Evolutionary conservation across 2,113 vertebrate species (phyloP), one percentile per base, ranked within the genome.

Genomic region (Hirundichthys speculiger): DNA sequence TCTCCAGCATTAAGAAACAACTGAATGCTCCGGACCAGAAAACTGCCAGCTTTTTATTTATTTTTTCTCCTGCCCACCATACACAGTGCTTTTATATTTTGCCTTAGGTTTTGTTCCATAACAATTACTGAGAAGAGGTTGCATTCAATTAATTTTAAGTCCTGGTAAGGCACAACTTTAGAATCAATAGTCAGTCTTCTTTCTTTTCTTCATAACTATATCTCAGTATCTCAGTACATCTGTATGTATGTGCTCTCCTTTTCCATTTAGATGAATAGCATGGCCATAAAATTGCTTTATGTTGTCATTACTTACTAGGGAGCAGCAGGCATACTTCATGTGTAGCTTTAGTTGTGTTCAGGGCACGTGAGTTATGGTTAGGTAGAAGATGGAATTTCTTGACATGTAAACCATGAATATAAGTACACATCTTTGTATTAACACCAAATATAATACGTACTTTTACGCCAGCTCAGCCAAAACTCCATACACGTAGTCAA

Each of bases 271-370:
- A 51, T 75, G 85, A 86, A 73, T 88, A 70, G 61, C 73, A 57
- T 42, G 66, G 73, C 64, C 25, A 67, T 90, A 92, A 91, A 91
- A 87, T 74, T 84, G 68, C 72, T 91, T 91, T 90, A 91, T 85
- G 89, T 86, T 87, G 83, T 87, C 88, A 91, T 93, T 89, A 91
- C 89, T 91, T 90, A 91, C 61, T 52, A 14, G 45, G 46, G 58
- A 79, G 58, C 68, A 64, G 79, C 49, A 77, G 67, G 53, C 38
- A 18, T 71, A 56, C 71, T 69, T 81, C 75, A 77, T 34, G 16
- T 68, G 51, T 68, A 61, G 54, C 15, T n/a, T 18, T 25, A 25
- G 59, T 53, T 45, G 54, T n/a, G 6, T 66, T 84, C 41, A 55
- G 68, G 60, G 67, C 22, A 34, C 8, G n/a, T 86, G 84, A 91